These are phyloP conservation scores for Forbesichthys agassizii DNA, from an alignment of 2,113 vertebrate genomes.

Conservation along the genomic window DNA sequence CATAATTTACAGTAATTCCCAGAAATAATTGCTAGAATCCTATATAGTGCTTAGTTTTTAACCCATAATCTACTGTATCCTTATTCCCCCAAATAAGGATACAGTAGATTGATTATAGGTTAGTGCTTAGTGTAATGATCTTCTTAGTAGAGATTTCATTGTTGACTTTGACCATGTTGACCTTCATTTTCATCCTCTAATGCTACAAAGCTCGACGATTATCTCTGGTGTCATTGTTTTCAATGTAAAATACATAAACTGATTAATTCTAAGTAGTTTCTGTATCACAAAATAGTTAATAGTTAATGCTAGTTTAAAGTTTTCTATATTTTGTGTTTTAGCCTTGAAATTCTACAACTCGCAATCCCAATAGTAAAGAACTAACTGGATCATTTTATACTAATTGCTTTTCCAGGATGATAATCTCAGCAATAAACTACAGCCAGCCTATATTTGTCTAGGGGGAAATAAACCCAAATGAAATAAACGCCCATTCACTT, in stretches of 20 bases:
- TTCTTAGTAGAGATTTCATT: background rate
- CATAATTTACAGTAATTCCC: no score
- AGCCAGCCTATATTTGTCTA: conserved; percentile 41
- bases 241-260: conserved; percentile 35
- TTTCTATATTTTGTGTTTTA: conserved; percentile 17
- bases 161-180: conserved; percentile 14
- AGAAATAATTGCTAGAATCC: no score
- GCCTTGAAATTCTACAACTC: conserved; percentile 21
- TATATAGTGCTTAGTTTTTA: no score
- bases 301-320: conserved; percentile 20
- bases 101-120: no score
- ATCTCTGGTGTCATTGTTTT: conserved; percentile 15
- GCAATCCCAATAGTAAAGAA: conserved; percentile 32
- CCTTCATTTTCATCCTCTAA: conserved; percentile 50
- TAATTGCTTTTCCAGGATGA: conserved; percentile 68
- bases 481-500: conserved; percentile 66
- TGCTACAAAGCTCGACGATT: conserved; percentile 16
- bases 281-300: conserved; percentile 21
- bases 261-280: conserved; percentile 27
- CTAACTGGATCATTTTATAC: conserved; percentile 53
- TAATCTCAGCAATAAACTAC: conserved; percentile 60
- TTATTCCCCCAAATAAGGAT: no score
- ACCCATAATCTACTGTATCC: no score
- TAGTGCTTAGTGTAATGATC: background rate
- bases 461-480: conserved; percentile 65